Evolutionary conservation across 2,113 vertebrate genomes (phyloP).

Genomic region (Smithornis capensis): DNA sequence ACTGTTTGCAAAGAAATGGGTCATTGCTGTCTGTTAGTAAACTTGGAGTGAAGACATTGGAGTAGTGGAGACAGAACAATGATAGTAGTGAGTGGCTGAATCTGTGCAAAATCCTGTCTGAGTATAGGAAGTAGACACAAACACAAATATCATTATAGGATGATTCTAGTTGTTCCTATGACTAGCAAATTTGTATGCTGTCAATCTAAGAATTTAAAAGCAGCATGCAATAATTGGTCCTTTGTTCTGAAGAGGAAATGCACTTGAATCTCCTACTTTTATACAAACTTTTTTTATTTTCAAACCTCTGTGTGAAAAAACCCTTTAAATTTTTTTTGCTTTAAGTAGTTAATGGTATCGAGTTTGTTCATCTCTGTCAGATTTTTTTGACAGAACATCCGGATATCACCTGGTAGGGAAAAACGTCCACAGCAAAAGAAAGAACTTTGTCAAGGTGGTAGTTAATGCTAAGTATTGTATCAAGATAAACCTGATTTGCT

Average conservation of each 20-base stretch:
- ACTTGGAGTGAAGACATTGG: neutral
- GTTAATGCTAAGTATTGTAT: neutral
- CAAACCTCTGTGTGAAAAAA: neutral
- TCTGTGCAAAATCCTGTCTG: neutral
- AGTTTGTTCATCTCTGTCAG: neutral
- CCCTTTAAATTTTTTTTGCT: neutral
- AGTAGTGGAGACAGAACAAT: neutral
- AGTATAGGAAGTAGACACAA: neutral
- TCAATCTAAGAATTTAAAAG: neutral
- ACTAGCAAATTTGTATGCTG: neutral
- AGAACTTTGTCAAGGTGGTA: neutral
- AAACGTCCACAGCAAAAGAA: neutral
- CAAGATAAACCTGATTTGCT: conserved; percentile 5
- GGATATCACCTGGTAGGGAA: neutral
- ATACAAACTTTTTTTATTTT: neutral
- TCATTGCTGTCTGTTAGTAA: neutral
- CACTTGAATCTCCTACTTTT: neutral
- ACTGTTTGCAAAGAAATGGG: neutral
- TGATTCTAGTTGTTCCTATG: neutral
- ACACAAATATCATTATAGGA: neutral
- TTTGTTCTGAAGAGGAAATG: neutral
- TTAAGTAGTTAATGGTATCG: neutral
- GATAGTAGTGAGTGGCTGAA: neutral
- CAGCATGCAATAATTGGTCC: neutral
- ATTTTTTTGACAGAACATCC: neutral